phyloP scores from a whole-genome alignment of 2,888 invertebrate species.

The Pammene aurita region DNA sequence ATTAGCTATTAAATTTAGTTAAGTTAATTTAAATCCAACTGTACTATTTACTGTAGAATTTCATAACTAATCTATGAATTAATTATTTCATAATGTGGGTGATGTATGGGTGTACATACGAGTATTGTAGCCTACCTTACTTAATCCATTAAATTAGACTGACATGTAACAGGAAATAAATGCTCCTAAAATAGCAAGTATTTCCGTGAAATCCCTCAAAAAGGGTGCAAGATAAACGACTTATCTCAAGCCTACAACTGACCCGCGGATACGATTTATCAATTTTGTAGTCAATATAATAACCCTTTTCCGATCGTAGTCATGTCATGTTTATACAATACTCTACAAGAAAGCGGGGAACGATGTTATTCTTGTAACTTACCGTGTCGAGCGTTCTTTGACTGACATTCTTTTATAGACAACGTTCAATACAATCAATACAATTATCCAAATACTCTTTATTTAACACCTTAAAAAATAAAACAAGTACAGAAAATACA shows the following conservation, averaged over 20 bases:
- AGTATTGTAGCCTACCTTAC: too few species aligned
- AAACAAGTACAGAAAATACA: too few species aligned
- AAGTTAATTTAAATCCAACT: too few species aligned
- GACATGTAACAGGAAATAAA: not conserved
- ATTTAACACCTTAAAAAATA: too few species aligned
- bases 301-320: slow-evolving; percentile 31
- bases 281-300: slow-evolving; percentile 33
- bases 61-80: too few species aligned
- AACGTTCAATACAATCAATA: too few species aligned
- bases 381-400: not conserved
- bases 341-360: slow-evolving; percentile 12
- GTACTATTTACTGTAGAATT: too few species aligned
- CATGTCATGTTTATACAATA: slow-evolving; percentile 34
- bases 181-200: not conserved
- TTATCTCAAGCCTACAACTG: slow-evolving; percentile 27
- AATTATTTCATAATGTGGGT: too few species aligned
- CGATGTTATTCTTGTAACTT: not conserved
- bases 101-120: too few species aligned
- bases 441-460: too few species aligned
- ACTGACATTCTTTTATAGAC: not conserved
- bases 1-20: too few species aligned
- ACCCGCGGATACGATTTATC: slow-evolving; percentile 25
- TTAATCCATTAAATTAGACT: not conserved
- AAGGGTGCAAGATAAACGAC: slow-evolving; percentile 27
- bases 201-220: not conserved